Conservation (phyloP, 2,888 invertebrate genomes). For the Ectropis crepuscularia region DNA sequence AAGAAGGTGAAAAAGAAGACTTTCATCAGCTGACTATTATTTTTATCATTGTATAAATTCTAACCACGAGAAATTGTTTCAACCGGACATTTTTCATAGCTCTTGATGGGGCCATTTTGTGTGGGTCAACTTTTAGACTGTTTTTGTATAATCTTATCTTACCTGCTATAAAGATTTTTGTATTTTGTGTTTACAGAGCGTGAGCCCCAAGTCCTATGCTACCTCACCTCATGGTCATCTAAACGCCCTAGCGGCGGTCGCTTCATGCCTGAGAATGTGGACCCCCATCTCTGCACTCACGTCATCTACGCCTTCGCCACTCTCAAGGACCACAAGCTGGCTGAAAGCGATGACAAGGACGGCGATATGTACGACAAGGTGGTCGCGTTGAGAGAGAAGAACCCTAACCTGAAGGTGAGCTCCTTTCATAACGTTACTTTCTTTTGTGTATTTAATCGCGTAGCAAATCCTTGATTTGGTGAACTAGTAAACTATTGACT, state of each 20-base stretch:
- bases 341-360: slow-evolving; percentile 92
- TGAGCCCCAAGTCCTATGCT: slow-evolving; percentile 95
- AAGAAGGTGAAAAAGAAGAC: too few species aligned
- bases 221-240: slow-evolving; percentile 98
- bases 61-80: too few species aligned
- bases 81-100: too few species aligned
- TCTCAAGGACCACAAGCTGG: slow-evolving; percentile 92
- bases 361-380: slow-evolving; percentile 94
- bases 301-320: slow-evolving; percentile 98
- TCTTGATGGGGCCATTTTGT: too few species aligned
- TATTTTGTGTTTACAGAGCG: slow-evolving; percentile 85
- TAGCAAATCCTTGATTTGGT: too few species aligned
- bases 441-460: neutral
- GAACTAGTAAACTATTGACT: too few species aligned
- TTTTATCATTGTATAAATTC: too few species aligned
- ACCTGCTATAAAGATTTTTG: too few species aligned
- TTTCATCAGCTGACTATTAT: too few species aligned
- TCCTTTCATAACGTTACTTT: neutral
- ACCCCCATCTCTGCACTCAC: slow-evolving; percentile 96
- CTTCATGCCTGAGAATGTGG: slow-evolving; percentile 95
- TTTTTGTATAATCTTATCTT: too few species aligned
- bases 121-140: too few species aligned
- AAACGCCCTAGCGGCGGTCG: slow-evolving; percentile 95
- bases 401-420: slow-evolving; percentile 92
- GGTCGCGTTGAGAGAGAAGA: slow-evolving; percentile 93